Evolutionary conservation across 2,888 invertebrate species (phyloP), one percentile per base, ranked within the genome.

Genomic region (Tiliacea aurago): DNA sequence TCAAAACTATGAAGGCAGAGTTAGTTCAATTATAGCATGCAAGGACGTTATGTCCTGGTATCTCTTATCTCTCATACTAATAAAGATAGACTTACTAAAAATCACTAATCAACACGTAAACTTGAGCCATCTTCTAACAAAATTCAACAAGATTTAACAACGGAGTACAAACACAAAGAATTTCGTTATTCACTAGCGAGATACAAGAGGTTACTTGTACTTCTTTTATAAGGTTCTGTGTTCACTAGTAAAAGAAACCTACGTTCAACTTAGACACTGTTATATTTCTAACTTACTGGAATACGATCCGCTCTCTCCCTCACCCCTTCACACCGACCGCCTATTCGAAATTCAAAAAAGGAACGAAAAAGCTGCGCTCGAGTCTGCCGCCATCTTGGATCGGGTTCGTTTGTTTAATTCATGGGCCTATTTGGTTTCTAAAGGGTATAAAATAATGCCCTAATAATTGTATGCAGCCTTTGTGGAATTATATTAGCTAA

Each of bases 261-360:
- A 56, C 62, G 63, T 81, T 66, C 75, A 70, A 81, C 56, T 84
- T 86, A 83, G 79, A 84, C 76, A 80, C 83, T 81, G 77, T 74
- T 82, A 67, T 78, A 71, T 67, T 84, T 73, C 79, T 85, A 81
- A 84, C 77, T 83, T 70, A 84, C 74, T 81, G 84, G 86, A 87
- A 86, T 75, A 85, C 87, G 85, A 85, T 77, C 76, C 71, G 71
- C 65, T 65, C 80, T 83, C 81, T 81, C 81, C 76, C 82, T 83
- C 85, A 84, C 83, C 84, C 87, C 86, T 86, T 81, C 28, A 83
- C 81, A 83, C 87, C 83, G 73, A 69, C 75, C 83, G 86, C 82
- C 81, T 91, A 92, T 93, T 94, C 92, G 91, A 93, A 94, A 91
- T 92, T 91, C 90, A 92, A 94, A 95, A 94, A 90, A 93, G 89